Base-by-base conservation (phyloP, 2,888 invertebrate genomes). In the Salticus scenicus region DNA sequence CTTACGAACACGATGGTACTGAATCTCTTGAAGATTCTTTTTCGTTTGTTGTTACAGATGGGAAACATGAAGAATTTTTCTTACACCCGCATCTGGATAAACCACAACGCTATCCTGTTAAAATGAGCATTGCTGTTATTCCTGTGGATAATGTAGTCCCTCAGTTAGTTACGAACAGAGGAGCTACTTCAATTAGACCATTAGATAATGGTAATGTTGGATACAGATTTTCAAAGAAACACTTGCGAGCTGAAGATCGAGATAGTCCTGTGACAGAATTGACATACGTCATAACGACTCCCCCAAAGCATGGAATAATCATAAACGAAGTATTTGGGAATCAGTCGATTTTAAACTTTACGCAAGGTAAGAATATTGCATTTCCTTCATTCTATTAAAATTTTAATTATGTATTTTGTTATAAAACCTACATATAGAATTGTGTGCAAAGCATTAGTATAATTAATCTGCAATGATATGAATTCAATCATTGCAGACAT, bases 1-100 rank as follows among this genome's bases (percentile, higher is more conserved):
- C 89, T 63, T 91, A 91, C 88, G 90, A 90, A 30, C 91, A 91
- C 88, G 91, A 91, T 80, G 91, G 91, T n/a, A 90, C 90, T 0
- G 91, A 91, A 84, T 90, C 91, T 0, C 63, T 86, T 4, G 88
- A 88, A 4, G 91, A 91, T 87, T 89, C 89, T 67, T 91, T 91
- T 87, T 89, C 90, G 0, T 89, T 91, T 84, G 89, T 90, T 2
- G 90, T 91, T 0, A 90, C 90, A 0, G 91, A 91, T 87, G 91
- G 91, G 28, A 90, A 90, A 0, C 91, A 91, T 86, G 85, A 88
- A 0, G 90, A 90, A 67, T 91, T 91, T 88, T 91, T 89, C 76
- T 89, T 91, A 8, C 90, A 90, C 72, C 90, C 90, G 0, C 89
- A 91, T n/a, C 89, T 89, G 1, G 88, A 89, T n/a, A 74, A 88